Conservation (phyloP, 1,140 invertebrate genomes). For the Notospermus geniculatus region DNA sequence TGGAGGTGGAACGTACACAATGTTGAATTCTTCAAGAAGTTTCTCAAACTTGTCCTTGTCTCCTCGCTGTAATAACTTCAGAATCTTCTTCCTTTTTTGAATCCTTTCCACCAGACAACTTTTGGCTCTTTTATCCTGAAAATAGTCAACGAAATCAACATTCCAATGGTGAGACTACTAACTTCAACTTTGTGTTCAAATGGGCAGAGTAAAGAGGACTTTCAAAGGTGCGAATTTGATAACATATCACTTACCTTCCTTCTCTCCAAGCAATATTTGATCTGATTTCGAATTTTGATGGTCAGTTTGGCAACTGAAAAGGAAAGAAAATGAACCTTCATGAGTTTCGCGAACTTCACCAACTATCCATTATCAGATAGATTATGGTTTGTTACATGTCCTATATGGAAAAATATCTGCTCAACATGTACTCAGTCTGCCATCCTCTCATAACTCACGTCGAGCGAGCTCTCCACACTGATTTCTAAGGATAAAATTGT, state of each 20-base stretch:
- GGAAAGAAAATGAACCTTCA: no score
- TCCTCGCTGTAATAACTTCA: slow-evolving; percentile 67
- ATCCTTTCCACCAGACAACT: slow-evolving; percentile 69
- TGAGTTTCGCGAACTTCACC: no score
- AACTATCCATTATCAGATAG: no score
- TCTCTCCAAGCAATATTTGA: slow-evolving; percentile 22
- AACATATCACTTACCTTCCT: slow-evolving; percentile 27
- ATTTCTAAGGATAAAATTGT: not conserved
- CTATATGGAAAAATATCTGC: no score
- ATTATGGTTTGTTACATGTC: no score
- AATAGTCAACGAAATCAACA: slow-evolving; percentile 45
- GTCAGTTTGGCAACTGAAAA: slow-evolving; percentile 36
- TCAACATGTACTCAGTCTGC: no score
- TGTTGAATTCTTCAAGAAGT: slow-evolving; percentile 76
- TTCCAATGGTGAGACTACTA: not conserved
- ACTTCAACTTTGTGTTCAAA: no score
- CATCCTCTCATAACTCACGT: no score
- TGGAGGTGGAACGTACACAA: slow-evolving; percentile 67
- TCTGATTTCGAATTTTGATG: slow-evolving; percentile 33
- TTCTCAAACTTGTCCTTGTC: slow-evolving; percentile 85
- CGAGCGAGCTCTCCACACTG: no score
- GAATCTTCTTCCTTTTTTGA: slow-evolving; percentile 69
- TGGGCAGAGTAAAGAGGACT: no score
- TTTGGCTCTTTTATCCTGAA: slow-evolving; percentile 60
- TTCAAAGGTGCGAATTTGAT: no score